Evolutionary conservation across 2,888 invertebrate species (phyloP).

Genomic region (Mesorhabditis spiculigera): DNA sequence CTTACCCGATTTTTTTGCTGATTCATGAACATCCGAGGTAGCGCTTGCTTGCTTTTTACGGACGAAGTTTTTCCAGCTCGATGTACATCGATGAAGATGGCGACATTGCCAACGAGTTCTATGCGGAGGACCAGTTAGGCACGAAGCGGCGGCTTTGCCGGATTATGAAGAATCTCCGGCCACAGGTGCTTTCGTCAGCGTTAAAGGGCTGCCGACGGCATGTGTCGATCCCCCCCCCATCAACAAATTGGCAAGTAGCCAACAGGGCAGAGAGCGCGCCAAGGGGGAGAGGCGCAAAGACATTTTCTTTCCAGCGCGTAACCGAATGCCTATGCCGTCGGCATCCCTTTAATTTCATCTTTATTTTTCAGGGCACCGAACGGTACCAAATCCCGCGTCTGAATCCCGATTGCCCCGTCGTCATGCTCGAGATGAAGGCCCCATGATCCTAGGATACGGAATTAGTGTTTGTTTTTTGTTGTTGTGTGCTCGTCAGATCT

Average conservation of each 20-base stretch:
- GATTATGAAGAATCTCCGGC: slow-evolving; percentile 27
- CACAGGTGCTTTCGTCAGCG: slow-evolving; percentile 17
- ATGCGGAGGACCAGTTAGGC: slow-evolving; percentile 59
- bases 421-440: slow-evolving; percentile 25
- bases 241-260: too few relatives aligned
- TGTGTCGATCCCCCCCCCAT: too few relatives aligned
- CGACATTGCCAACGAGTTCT: slow-evolving; percentile 66
- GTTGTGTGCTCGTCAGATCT: too few relatives aligned
- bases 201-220: too few relatives aligned
- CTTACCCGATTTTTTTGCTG: slow-evolving; percentile 32
- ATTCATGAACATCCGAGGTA: slow-evolving; percentile 32
- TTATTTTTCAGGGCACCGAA: slow-evolving; percentile 27
- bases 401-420: slow-evolving; percentile 30
- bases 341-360: neutral
- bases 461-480: too few relatives aligned
- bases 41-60: neutral
- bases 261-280: too few relatives aligned
- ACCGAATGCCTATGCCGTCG: too few relatives aligned
- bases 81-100: slow-evolving; percentile 66
- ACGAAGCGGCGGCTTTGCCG: slow-evolving; percentile 22
- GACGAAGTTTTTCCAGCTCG: slow-evolving; percentile 59
- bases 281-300: too few relatives aligned
- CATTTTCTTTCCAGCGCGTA: too few relatives aligned
- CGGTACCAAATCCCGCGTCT: slow-evolving; percentile 32
- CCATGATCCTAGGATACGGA: too few relatives aligned